Evolutionary conservation across 2,888 invertebrate species (phyloP).

Genomic region (Rhingia rostrata): DNA sequence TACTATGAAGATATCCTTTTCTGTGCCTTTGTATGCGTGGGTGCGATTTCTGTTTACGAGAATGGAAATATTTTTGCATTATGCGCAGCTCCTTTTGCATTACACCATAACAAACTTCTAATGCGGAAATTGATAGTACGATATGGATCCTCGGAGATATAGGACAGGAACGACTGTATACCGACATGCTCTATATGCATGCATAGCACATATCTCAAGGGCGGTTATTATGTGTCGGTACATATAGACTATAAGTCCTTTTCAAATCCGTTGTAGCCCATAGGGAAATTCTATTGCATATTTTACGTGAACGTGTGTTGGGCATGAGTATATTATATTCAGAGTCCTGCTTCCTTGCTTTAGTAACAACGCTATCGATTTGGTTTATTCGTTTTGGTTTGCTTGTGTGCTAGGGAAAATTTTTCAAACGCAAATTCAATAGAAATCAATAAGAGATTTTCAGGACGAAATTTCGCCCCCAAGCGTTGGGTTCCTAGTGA

Average conservation of each 20-base stretch:
- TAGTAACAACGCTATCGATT: slow-evolving; percentile 44
- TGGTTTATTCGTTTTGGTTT: slow-evolving; percentile 16
- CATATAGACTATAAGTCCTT: slow-evolving; percentile 26
- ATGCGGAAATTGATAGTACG: slow-evolving; percentile 68
- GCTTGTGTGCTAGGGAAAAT: slow-evolving; percentile 5
- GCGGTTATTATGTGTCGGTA: background rate
- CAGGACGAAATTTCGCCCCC: slow-evolving; percentile 27
- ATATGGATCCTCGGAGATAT: slow-evolving; percentile 54
- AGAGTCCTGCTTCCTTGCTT: slow-evolving; percentile 51
- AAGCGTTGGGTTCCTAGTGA: slow-evolving; percentile 23
- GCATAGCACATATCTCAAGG: background rate
- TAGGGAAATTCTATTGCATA: slow-evolving; percentile 64
- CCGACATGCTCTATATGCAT: slow-evolving; percentile 6
- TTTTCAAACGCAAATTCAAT: slow-evolving; percentile 57
- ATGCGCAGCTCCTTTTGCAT: slow-evolving; percentile 53
- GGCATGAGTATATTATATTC: slow-evolving; percentile 25
- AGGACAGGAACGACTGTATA: slow-evolving; percentile 16
- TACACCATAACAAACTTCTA: slow-evolving; percentile 63
- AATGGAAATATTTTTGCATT: slow-evolving; percentile 35
- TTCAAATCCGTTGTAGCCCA: slow-evolving; percentile 57
- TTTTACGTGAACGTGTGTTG: slow-evolving; percentile 35
- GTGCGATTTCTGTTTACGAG: background rate
- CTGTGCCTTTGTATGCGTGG: slow-evolving; percentile 30
- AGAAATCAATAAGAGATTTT: slow-evolving; percentile 52
- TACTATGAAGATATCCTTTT: slow-evolving; percentile 49